Evolutionary conservation across 1,140 invertebrate species (phyloP).

Genomic region (Saccostrea cuccullata): DNA sequence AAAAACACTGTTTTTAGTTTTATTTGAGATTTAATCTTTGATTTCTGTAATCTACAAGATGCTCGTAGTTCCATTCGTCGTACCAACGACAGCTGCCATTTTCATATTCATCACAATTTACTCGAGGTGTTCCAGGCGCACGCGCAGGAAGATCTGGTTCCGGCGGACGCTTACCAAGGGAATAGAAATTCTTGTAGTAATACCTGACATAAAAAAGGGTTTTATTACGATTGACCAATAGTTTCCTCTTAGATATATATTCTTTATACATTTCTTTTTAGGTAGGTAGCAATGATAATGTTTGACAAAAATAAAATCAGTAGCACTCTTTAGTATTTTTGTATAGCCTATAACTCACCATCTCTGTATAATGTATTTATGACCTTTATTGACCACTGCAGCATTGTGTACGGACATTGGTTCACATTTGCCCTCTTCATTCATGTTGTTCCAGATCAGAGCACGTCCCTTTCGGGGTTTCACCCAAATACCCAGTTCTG

Average conservation of each 20-base stretch:
- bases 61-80: conserved; percentile 77
- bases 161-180: conserved; percentile 73
- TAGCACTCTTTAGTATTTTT: no score
- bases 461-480: conserved; percentile 75
- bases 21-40: conserved; percentile 63
- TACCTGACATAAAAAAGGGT: conserved; percentile 67
- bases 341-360: no score
- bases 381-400: conserved; percentile 71
- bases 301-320: no score
- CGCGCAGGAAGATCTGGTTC: conserved; percentile 70
- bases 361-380: conserved; percentile 77
- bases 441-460: conserved; percentile 78
- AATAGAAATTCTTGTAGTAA: conserved; percentile 77
- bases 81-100: conserved; percentile 77
- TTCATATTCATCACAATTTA: conserved; percentile 76
- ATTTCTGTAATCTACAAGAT: conserved; percentile 72
- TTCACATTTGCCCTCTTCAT: conserved; percentile 73
- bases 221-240: no score
- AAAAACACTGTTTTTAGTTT: not conserved
- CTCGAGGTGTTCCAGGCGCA: conserved; percentile 62
- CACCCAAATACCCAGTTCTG: conserved; percentile 77
- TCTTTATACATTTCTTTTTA: no score
- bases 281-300: no score
- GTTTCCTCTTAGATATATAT: no score
- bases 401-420: conserved; percentile 73